Base-by-base conservation (phyloP, 2,113 vertebrate genomes). In the Crotalus tigris region DNA sequence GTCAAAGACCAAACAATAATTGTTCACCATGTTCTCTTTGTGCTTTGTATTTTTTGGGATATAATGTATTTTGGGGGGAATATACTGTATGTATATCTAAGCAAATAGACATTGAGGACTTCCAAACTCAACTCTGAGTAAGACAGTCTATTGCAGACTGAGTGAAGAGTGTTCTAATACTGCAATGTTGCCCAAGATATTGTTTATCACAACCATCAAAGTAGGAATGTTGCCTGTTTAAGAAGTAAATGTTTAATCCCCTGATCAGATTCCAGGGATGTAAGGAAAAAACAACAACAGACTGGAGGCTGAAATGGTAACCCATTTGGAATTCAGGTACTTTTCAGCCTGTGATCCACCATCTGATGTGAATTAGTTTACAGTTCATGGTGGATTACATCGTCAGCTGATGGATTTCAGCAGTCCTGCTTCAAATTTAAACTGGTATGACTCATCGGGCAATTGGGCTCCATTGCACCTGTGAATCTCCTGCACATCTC, bases 361-460 rank as follows among this genome's bases (percentile, higher is more conserved):
- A 91, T 94, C 91, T 95, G 91, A 96, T 64, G 19, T 95, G 91
- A 21, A 26, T 93, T 96, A 94, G 92, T 93, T 1, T 7, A 93
- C 53, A 87, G 75, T 61, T 1, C 9, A 94, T 87, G 69, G 58
- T 59, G 94, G 75, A 88, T 89, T 94, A 92, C 93, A 88, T 89
- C 93, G 85, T 90, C 92, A 92, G 3, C 33, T 93, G 92, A 94
- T 86, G 92, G 61, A 11, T 93, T 95, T 95, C 94, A 59, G 44
- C 54, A 19, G n/a, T 85, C 90, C 85, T 90, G 29, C 94, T 93
- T 1, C 3, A 81, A 1, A 64, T 88, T 94, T 94, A 55, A 93
- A 46, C 46, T 91, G 59, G 5, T 93, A 58, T 91, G 93, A 88
- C 69, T 89, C 13, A 69, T 10, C 55, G 19, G 23, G 51, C 24